Base-by-base conservation (phyloP, 2,888 invertebrate species). In the Callosobruchus maculatus region DNA sequence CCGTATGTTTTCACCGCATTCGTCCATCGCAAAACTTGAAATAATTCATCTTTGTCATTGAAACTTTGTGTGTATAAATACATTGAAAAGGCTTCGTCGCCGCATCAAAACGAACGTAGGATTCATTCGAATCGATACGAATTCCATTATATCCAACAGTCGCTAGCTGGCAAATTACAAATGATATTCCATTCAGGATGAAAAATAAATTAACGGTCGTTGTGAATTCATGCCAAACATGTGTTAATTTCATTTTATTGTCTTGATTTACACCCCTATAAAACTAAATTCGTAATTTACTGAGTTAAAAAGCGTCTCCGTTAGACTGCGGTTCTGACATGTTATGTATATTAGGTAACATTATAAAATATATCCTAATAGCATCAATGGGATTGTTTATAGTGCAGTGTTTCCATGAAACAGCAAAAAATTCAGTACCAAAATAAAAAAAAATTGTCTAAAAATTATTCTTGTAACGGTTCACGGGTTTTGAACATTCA, bases 191-290 rank as follows among this genome's bases (percentile, higher is more conserved):
- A 79, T 79, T 78, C 77, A 74, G 78, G 82, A 82, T 82, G 82
- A 82, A 82, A 82, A 82, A 83, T 83, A 82, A 83, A 83, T 83
- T 81, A 78, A 80, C 79, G 82, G 78, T 78, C 21, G 78, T 78
- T 78, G 79, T 79, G 78, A 81, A 81, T 81, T 78, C 81, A 82
- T 82, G 81, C 78, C 80, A 80, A 81, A 82, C 82, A 82, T 81
- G 82, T 83, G 83, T 82, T 81, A 83, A 82, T 83, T 83, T 83
- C 80, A 80, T 82, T 83, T 83, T 83, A 83, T 82, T 80, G 79
- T 81, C 76, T 74, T 79, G 82, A 83, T 83, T 83, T 82, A 83
- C 80, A 76, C 77, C 71, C 77, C 79, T 70, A 81, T 81, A 80
- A 83, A 83, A 81, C 80, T 80, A 78, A 82, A 81, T 82, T 81